These are phyloP conservation scores for Carassius auratus DNA, from an alignment of 2,113 vertebrate species.

Conservation along the genomic window DNA sequence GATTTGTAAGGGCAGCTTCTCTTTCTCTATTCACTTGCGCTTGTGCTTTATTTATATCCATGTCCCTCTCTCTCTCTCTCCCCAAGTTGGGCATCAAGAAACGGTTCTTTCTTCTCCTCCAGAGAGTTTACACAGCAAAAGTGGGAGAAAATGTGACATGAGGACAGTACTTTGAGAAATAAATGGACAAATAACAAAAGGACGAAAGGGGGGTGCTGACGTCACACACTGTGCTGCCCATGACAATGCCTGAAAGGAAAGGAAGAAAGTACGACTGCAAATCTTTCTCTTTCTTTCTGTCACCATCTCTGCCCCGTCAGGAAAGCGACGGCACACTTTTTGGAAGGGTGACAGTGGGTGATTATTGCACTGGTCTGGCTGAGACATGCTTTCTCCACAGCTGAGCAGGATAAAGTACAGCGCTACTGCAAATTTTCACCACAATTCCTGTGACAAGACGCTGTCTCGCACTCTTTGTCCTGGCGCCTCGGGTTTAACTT, in stretches of 20 bases:
- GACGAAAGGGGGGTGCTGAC: constrained; percentile 64
- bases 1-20: constrained; percentile 62
- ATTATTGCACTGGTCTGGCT: constrained; percentile 52
- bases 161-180: constrained; percentile 55
- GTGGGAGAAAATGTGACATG: constrained; percentile 30
- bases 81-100: constrained; percentile 18
- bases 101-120: neutral
- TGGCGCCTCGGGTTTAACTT: neutral
- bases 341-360: constrained; percentile 43
- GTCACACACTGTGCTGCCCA: constrained; percentile 76
- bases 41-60: constrained; percentile 17
- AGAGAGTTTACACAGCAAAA: neutral
- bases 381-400: constrained; percentile 34
- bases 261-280: constrained; percentile 43
- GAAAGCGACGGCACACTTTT: constrained; percentile 15
- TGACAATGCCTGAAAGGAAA: constrained; percentile 76
- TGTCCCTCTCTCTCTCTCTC: neutral
- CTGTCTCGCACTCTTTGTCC: constrained; percentile 24
- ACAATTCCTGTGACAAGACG: constrained; percentile 29
- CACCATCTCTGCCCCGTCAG: neutral
- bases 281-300: constrained; percentile 21
- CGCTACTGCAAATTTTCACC: neutral
- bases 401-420: constrained; percentile 48
- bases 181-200: constrained; percentile 66
- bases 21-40: constrained; percentile 33